Conservation (phyloP, 2,113 vertebrate species). For the Lutjanus erythropterus region DNA sequence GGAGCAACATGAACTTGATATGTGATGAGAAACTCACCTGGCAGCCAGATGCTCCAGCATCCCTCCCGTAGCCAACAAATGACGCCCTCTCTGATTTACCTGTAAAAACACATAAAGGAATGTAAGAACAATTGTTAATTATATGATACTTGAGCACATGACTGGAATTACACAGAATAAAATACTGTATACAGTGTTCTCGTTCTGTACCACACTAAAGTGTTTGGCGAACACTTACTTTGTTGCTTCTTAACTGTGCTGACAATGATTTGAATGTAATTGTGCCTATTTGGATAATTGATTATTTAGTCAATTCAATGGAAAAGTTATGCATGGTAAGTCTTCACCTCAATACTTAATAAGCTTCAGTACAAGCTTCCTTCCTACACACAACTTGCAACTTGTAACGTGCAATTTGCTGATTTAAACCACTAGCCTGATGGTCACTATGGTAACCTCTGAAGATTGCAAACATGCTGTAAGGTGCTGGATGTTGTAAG, state of each 20-base stretch:
- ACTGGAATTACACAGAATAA: not conserved
- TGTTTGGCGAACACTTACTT: not conserved
- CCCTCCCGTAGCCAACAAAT: constrained; percentile 91
- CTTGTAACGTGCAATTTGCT: not conserved
- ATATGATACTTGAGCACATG: not conserved
- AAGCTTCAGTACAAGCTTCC: not conserved
- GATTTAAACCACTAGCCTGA: not conserved
- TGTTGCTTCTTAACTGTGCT: not conserved
- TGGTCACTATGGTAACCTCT: not conserved
- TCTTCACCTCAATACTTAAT: not conserved
- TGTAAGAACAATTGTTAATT: not conserved
- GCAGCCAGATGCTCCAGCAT: constrained; percentile 90
- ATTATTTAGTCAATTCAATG: not conserved
- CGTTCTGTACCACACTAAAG: not conserved
- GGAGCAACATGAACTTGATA: not conserved
- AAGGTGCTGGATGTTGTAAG: not conserved
- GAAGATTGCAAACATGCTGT: not conserved
- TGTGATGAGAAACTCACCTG: constrained; percentile 88
- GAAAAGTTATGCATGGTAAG: not conserved
- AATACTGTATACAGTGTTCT: not conserved
- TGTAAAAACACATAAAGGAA: constrained; percentile 69
- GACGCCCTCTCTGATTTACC: constrained; percentile 93
- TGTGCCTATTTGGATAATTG: not conserved
- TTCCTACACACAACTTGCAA: not conserved
- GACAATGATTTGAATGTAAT: not conserved